Percentiles rank a stretch among this genome's conserved stretches.
These are phyloP conservation scores for Amphipoea oculea DNA, from an alignment of 2,888 invertebrate species.

Conservation along the genomic window DNA sequence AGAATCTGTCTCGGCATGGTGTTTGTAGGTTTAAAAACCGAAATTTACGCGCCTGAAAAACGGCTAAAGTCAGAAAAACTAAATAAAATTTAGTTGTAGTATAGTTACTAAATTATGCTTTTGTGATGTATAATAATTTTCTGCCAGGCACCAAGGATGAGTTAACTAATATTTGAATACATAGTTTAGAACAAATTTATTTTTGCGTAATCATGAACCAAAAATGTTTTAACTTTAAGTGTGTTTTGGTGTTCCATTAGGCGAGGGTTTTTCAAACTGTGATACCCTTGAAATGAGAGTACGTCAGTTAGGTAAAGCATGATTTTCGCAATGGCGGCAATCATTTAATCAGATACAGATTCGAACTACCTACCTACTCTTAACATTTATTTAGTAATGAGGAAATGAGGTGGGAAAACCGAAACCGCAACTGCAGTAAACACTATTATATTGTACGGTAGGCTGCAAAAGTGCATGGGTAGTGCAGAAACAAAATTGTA, in stretches of 20 bases:
- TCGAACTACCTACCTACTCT: neutral
- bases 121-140: neutral
- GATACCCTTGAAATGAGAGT: no score
- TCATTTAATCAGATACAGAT: neutral
- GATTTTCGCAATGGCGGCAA: neutral
- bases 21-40: neutral
- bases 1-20: neutral
- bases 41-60: neutral
- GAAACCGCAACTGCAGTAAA: neutral
- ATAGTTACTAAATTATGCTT: neutral
- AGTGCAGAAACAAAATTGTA: no score
- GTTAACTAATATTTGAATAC: neutral
- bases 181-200: neutral
- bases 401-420: neutral
- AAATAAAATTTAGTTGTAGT: neutral
- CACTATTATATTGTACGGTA: neutral
- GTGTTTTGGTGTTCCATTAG: neutral
- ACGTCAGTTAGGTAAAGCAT: no score
- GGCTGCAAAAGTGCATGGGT: no score
- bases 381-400: neutral
- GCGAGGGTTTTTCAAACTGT: neutral
- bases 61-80: neutral
- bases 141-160: neutral
- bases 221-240: neutral
- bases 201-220: neutral